Evolutionary conservation across 2,113 vertebrate genomes (phyloP), one percentile per base, ranked within the genome.

Genomic region (Microcebus griseorufus): DNA sequence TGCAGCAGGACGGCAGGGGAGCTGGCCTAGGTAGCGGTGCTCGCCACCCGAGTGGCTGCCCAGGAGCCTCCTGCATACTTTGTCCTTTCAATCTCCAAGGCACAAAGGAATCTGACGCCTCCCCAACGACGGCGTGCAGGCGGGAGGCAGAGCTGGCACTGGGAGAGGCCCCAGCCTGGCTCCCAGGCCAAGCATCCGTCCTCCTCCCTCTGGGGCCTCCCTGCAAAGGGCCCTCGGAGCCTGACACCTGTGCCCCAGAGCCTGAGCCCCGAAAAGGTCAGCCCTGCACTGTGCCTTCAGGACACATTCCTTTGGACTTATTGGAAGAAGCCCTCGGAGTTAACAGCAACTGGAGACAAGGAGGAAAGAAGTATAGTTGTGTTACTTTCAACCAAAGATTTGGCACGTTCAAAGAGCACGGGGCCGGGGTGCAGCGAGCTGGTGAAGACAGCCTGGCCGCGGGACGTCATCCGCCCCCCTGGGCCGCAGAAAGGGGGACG

Each of bases 391-490:
- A 11, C 34, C 37, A 11, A 81, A 91, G 67, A 65, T 69, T 2
- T 16, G 6, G 42, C 11, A 2, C 81, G 20, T 29, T 12, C 64
- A 14, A 27, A 39, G 75, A 90, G 48, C 17, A 9, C 39, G 10
- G 22, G 0, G 22, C 4, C 25, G 27, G 58, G 22, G 13, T 1
- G 1, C 0, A 2, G 6, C 1, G n/a, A n/a, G n/a, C n/a, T n/a
- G n/a, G n/a, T n/a, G n/a, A n/a, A n/a, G n/a, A n/a, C n/a, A n/a
- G n/a, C n/a, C n/a, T n/a, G n/a, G n/a, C n/a, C n/a, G n/a, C n/a
- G n/a, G n/a, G n/a, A n/a, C 18, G 5, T 3, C n/a, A 1, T 3
- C 64, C 4, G 14, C 11, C 27, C 34, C 39, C 48, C 65, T 32
- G 25, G 27, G 17, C 45, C 42, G 60, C 53, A 9, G 16, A 42